Percentiles rank a stretch among this genome's conserved stretches.
phyloP scores from a whole-genome alignment of 2,113 vertebrate species.

The Menidia beryllina region DNA sequence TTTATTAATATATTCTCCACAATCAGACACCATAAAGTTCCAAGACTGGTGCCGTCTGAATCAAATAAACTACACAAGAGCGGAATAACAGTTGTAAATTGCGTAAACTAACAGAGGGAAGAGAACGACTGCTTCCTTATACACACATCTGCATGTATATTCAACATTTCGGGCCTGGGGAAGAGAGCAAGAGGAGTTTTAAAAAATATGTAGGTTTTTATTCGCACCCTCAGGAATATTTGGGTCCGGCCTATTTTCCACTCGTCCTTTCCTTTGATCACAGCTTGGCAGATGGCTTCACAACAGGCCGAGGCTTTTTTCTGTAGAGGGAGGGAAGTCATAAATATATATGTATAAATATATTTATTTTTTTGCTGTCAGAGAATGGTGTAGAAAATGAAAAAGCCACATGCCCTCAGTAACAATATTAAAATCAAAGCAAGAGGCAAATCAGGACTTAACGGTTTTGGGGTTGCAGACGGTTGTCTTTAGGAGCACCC shows the following conservation, averaged over 20 bases:
- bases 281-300: slow-evolving; percentile 80
- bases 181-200: slow-evolving; percentile 6
- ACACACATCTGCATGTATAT: no score
- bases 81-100: no score
- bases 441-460: slow-evolving; percentile 37
- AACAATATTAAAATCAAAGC: background rate
- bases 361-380: slow-evolving; percentile 1
- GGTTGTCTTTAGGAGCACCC: slow-evolving; percentile 77
- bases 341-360: no score
- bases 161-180: background rate
- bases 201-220: background rate
- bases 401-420: no score
- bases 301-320: slow-evolving; percentile 78
- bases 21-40: no score
- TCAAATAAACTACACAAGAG: background rate
- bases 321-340: slow-evolving; percentile 62
- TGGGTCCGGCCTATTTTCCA: slow-evolving; percentile 93
- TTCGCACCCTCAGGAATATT: slow-evolving; percentile 92
- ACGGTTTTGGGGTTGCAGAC: slow-evolving; percentile 77
- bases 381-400: background rate
- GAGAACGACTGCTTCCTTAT: background rate
- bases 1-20: background rate
- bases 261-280: slow-evolving; percentile 80
- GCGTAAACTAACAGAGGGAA: no score
- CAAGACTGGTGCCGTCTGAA: background rate